Evolutionary conservation across 2,888 invertebrate genomes (phyloP).

Genomic region (Stictocephala bisonia): DNA sequence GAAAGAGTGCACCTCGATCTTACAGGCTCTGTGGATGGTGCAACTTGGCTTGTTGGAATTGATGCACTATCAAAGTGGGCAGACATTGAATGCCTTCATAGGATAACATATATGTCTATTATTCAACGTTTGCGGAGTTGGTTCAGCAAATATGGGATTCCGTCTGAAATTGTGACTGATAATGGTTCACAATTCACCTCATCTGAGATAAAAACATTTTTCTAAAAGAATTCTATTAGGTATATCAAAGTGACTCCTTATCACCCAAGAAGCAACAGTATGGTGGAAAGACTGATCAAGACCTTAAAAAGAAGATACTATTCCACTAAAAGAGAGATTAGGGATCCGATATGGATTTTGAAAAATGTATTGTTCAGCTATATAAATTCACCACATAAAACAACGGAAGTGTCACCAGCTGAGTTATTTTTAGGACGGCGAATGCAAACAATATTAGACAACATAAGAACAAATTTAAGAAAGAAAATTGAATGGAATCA

Average conservation of each 20-base stretch:
- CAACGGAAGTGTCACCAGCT: constrained; percentile 8
- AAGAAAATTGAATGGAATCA: not conserved
- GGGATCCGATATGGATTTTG: not conserved
- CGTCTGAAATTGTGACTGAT: constrained; percentile 4
- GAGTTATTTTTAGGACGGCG: constrained; percentile 18
- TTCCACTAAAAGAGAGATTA: not conserved
- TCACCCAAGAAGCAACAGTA: not conserved
- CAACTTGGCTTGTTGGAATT: constrained; percentile 28
- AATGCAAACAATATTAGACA: not conserved
- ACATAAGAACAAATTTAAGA: not conserved
- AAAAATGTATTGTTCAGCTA: constrained; percentile 28
- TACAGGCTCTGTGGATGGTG: constrained; percentile 20
- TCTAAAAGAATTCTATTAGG: not conserved
- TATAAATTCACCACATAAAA: constrained; percentile 34
- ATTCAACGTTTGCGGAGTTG: constrained; percentile 28
- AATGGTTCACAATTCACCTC: constrained; percentile 11
- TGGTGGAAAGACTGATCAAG: not conserved
- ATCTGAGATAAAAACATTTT: not conserved
- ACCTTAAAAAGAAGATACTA: not conserved
- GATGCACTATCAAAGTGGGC: constrained; percentile 41
- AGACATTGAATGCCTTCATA: constrained; percentile 28
- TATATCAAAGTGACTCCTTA: not conserved
- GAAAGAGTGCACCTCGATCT: constrained; percentile 41
- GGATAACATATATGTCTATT: constrained; percentile 9
- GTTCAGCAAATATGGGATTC: constrained; percentile 19